Evolutionary conservation across 1,140 invertebrate genomes (phyloP).

Genomic region (Tyrophagus putrescentiae): DNA sequence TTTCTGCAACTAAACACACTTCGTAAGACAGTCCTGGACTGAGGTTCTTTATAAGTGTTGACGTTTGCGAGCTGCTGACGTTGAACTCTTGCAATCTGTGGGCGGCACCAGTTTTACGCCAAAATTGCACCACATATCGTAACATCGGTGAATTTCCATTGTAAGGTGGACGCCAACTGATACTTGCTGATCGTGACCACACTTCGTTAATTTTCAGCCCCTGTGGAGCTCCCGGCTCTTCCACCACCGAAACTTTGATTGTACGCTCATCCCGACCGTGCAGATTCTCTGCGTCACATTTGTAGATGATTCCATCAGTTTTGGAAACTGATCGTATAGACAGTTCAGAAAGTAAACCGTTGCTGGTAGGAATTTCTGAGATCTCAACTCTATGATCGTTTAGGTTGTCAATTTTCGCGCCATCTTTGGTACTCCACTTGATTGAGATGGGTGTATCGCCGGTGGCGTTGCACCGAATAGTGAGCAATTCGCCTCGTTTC

Average conservation of each 20-base stretch:
- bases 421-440: slow-evolving; percentile 48
- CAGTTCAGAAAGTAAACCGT: slow-evolving; percentile 35
- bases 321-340: slow-evolving; percentile 70
- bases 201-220: slow-evolving; percentile 79
- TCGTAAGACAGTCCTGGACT: slow-evolving; percentile 35
- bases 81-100: slow-evolving; percentile 27
- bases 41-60: slow-evolving; percentile 31
- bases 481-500: slow-evolving; percentile 70
- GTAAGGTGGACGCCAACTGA: slow-evolving; percentile 82
- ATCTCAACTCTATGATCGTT: slow-evolving; percentile 26
- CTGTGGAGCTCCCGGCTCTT: slow-evolving; percentile 80
- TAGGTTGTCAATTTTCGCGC: no score
- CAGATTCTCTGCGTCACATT: slow-evolving; percentile 68
- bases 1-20: slow-evolving; percentile 35
- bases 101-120: slow-evolving; percentile 46
- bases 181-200: slow-evolving; percentile 70
- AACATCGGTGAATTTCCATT: slow-evolving; percentile 84
- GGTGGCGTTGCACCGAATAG: slow-evolving; percentile 83
- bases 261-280: slow-evolving; percentile 80
- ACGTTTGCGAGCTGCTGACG: slow-evolving; percentile 27
- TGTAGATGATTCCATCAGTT: slow-evolving; percentile 72
- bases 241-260: slow-evolving; percentile 75
- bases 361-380: slow-evolving; percentile 24
- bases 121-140: slow-evolving; percentile 74
- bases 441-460: slow-evolving; percentile 92